A percentile compares a stretch with the other conserved stretches of the same genome.
Conservation (phyloP, 1,140 invertebrate genomes). For the Drosophila orena region DNA sequence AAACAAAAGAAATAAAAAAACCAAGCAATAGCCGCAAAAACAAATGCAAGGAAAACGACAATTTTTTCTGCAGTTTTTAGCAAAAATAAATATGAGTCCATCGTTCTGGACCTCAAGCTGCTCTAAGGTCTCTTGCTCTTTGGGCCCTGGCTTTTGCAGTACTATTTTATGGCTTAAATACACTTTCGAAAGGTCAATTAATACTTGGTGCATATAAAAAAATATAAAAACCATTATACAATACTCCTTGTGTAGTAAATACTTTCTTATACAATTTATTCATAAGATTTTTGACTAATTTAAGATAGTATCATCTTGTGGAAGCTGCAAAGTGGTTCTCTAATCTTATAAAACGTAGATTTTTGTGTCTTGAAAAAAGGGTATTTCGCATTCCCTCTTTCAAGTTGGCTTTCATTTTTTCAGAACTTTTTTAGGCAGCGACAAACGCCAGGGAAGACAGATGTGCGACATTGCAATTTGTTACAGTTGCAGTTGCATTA, state of each 20-base stretch:
- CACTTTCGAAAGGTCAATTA: not conserved
- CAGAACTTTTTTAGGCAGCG: slow-evolving; percentile 42
- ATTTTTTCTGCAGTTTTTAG: slow-evolving; percentile 56
- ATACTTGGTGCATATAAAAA: not conserved
- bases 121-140: slow-evolving; percentile 3
- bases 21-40: slow-evolving; percentile 31
- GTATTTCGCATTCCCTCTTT: not conserved
- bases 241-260: too few species aligned
- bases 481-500: slow-evolving; percentile 82
- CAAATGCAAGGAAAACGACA: slow-evolving; percentile 55
- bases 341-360: not conserved
- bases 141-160: slow-evolving; percentile 10
- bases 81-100: slow-evolving; percentile 74
- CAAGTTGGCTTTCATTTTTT: slow-evolving; percentile 12
- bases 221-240: too few species aligned
- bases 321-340: too few species aligned
- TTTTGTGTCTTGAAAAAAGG: not conserved
- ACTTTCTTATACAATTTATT: too few species aligned
- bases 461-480: slow-evolving; percentile 82
- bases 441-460: slow-evolving; percentile 75
- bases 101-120: slow-evolving; percentile 31
- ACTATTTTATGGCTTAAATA: slow-evolving; percentile 20
- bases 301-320: too few species aligned
- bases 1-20: slow-evolving; percentile 13
- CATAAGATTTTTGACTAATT: too few species aligned